These are phyloP conservation scores for Salvelinus sp. DNA, from an alignment of 2,113 vertebrate species.

Conservation along the genomic window DNA sequence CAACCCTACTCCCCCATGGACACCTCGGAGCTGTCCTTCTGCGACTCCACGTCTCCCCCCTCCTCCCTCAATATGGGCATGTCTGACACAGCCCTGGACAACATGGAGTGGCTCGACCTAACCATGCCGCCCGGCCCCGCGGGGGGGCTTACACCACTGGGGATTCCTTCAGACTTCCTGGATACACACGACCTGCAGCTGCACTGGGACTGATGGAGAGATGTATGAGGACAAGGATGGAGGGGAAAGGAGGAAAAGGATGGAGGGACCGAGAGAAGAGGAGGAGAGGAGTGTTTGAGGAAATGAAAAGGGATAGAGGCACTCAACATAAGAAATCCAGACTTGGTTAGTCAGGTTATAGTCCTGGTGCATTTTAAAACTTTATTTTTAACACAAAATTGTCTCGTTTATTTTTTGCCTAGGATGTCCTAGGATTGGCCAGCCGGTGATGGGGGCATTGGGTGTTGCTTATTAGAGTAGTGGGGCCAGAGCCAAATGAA, in stretches of 20 bases:
- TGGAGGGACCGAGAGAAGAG: neutral
- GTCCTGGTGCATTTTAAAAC: no score
- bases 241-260: neutral
- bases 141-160: slow-evolving; percentile 84
- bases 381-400: no score
- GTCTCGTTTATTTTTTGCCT: neutral
- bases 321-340: neutral
- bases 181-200: slow-evolving; percentile 90
- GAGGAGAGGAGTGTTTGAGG: no score
- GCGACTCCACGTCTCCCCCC: slow-evolving; percentile 73
- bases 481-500: neutral
- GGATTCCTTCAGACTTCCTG: slow-evolving; percentile 88
- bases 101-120: slow-evolving; percentile 98
- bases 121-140: slow-evolving; percentile 84
- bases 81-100: slow-evolving; percentile 87
- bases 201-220: slow-evolving; percentile 86
- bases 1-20: slow-evolving; percentile 93
- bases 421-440: neutral
- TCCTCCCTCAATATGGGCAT: slow-evolving; percentile 84
- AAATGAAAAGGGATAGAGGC: neutral
- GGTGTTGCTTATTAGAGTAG: neutral
- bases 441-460: neutral
- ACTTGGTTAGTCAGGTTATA: neutral
- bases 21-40: slow-evolving; percentile 85
- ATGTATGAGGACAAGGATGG: neutral